These are phyloP conservation scores for Lasius platythorax DNA, from an alignment of 2,888 invertebrate species.

Conservation along the genomic window DNA sequence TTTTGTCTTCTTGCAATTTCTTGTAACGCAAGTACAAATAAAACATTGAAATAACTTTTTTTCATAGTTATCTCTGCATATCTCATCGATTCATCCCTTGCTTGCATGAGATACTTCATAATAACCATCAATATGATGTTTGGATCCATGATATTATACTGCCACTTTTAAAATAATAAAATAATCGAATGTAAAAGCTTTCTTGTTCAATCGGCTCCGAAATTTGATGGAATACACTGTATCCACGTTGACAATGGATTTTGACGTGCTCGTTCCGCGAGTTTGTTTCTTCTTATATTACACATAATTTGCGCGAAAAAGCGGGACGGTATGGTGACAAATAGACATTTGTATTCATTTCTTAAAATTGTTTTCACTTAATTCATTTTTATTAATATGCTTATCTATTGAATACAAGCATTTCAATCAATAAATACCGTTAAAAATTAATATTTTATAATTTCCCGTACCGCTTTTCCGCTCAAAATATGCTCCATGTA, in stretches of 20 bases:
- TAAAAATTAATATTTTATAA: slow-evolving; percentile 13
- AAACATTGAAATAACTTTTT: not conserved
- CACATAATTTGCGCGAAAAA: slow-evolving; percentile 17
- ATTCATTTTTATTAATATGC: slow-evolving; percentile 7
- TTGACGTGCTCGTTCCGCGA: slow-evolving; percentile 10
- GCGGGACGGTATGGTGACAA: not conserved
- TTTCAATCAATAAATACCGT: slow-evolving; percentile 10
- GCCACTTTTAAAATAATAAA: not conserved
- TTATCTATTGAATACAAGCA: slow-evolving; percentile 1
- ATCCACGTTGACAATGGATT: not conserved
- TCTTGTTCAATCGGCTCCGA: no score
- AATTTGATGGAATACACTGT: not conserved
- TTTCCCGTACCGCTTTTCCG: not conserved
- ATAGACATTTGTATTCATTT: not conserved
- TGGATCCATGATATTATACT: slow-evolving; percentile 16
- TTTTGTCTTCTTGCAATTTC: not conserved
- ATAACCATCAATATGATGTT: slow-evolving; percentile 21
- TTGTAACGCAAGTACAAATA: slow-evolving; percentile 4
- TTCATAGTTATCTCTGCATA: slow-evolving; percentile 5
- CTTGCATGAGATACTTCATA: not conserved
- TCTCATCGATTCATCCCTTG: not conserved
- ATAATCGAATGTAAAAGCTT: no score
- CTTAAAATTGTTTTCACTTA: not conserved
- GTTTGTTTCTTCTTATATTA: slow-evolving; percentile 1
- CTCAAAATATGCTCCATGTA: not conserved